Conservation (phyloP, 2,888 invertebrate species). For the Cyclophora albipunctata region DNA sequence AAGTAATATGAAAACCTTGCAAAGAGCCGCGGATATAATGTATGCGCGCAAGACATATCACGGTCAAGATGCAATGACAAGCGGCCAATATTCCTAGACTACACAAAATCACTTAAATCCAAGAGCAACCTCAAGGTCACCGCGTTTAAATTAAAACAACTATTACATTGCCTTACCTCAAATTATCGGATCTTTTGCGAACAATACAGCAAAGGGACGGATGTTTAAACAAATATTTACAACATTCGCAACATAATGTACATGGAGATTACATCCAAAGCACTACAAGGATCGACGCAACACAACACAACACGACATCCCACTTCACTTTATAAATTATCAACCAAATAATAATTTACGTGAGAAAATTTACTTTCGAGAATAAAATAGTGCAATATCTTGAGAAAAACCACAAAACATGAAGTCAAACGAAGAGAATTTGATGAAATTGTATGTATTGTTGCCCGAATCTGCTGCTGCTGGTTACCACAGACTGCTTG, state of each 20-base stretch:
- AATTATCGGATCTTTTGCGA: constrained; percentile 5
- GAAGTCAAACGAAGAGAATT: background rate
- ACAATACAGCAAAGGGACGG: constrained; percentile 5
- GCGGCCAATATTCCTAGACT: background rate
- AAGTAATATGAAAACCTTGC: no score
- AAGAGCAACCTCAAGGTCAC: constrained; percentile 2
- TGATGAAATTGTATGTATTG: no score
- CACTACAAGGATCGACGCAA: constrained; percentile 13
- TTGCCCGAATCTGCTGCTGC: no score
- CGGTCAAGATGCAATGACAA: background rate
- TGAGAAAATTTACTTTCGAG: no score
- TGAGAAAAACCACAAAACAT: background rate
- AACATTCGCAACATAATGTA: constrained; percentile 26
- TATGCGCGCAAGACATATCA: background rate
- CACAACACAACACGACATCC: constrained; percentile 5
- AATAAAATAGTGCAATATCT: background rate
- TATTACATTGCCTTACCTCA: constrained; percentile 23
- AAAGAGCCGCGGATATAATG: no score
- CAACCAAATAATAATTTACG: background rate
- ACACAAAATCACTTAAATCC: background rate
- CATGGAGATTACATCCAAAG: constrained; percentile 25
- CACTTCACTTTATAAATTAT: no score
- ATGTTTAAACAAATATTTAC: constrained; percentile 29
- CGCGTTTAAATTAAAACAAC: background rate
- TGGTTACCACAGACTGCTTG: no score